Evolutionary conservation across 2,113 vertebrate genomes (phyloP).

Genomic region (Condylura cristata): DNA sequence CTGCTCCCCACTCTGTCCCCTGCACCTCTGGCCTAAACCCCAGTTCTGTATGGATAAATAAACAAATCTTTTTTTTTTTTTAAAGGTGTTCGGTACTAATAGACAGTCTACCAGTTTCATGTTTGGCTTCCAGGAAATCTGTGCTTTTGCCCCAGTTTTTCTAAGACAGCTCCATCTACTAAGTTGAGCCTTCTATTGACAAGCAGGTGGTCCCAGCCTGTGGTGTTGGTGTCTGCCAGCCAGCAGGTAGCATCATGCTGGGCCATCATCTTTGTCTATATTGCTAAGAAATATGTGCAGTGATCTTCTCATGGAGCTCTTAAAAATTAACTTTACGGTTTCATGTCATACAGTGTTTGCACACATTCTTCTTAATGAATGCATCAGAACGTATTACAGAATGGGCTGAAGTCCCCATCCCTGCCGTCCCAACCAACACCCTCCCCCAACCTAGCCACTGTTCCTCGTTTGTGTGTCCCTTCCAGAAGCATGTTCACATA

Average conservation of each 20-base stretch:
- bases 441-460: neutral
- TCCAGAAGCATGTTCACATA: neutral
- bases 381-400: neutral
- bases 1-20: no score
- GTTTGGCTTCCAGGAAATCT: neutral
- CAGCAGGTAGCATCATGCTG: neutral
- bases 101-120: neutral
- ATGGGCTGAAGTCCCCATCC: neutral
- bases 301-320: neutral
- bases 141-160: neutral
- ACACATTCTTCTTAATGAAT: neutral
- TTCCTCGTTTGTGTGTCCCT: neutral
- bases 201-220: neutral
- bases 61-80: no score
- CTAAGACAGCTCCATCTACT: neutral
- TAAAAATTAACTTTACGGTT: neutral
- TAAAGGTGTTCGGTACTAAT: neutral
- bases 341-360: neutral
- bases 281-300: neutral
- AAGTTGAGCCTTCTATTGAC: neutral
- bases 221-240: neutral
- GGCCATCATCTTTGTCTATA: neutral
- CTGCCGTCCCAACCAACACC: neutral
- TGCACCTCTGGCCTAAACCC: no score
- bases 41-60: no score